Percentiles rank a stretch among this genome's conserved stretches.
These are phyloP conservation scores for Galerucella pusilla DNA, from an alignment of 2,888 invertebrate genomes.

Conservation along the genomic window DNA sequence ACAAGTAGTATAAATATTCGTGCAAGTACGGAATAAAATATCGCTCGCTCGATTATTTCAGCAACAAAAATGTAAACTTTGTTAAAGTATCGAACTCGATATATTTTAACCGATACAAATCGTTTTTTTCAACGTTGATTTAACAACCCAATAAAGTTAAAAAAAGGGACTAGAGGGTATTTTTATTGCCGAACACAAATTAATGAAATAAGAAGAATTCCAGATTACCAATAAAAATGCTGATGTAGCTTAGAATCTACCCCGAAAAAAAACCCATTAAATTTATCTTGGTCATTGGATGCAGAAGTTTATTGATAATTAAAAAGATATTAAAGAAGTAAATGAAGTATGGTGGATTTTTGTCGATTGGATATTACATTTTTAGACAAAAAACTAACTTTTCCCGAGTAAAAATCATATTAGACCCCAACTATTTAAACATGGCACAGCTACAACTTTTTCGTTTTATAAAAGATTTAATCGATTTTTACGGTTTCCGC, in stretches of 20 bases:
- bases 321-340: not conserved
- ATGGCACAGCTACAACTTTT: not conserved
- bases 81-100: not conserved
- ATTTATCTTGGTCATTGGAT: constrained; percentile 9
- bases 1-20: not conserved
- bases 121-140: not conserved
- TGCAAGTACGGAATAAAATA: constrained; percentile 1
- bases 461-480: not conserved
- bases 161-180: not conserved
- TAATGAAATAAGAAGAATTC: constrained; percentile 17
- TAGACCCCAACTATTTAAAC: not conserved
- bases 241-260: not conserved
- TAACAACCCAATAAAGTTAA: constrained; percentile 16
- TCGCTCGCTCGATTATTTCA: not conserved
- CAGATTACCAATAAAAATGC: constrained; percentile 8
- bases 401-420: not conserved
- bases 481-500: not conserved
- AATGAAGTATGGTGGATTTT: not conserved
- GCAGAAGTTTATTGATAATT: constrained; percentile 2
- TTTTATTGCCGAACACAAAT: constrained; percentile 11
- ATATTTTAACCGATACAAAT: not conserved
- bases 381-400: no score
- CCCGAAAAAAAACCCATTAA: not conserved
- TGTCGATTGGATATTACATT: not conserved
- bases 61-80: not conserved